A percentile compares a stretch with the other conserved stretches of the same genome.
phyloP scores from a whole-genome alignment of 2,888 invertebrate species.

The Dasysyrphus albostriatus region DNA sequence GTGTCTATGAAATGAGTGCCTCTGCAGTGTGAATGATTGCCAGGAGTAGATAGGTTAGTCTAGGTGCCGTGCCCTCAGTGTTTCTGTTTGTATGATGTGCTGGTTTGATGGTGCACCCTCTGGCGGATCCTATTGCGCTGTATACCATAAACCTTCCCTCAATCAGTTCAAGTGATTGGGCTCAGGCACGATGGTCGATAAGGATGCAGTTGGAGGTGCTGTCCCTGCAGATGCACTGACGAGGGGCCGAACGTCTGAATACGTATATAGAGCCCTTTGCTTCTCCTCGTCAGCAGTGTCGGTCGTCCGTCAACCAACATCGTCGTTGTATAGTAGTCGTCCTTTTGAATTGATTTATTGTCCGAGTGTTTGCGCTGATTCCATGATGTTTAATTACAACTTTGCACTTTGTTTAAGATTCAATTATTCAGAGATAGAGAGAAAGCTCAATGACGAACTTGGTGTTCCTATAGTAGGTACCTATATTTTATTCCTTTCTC shows the following conservation, averaged over 20 bases:
- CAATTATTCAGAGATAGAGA: constrained; percentile 71
- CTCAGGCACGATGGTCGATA: constrained; percentile 1
- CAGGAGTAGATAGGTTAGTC: constrained; percentile 29
- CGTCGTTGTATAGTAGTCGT: constrained; percentile 34
- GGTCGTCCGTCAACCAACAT: neutral
- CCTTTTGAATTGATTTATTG: constrained; percentile 74
- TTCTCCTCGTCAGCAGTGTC: neutral
- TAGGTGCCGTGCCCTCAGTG: neutral
- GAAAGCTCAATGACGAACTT: constrained; percentile 61
- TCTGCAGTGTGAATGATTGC: constrained; percentile 67
- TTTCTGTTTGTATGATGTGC: neutral
- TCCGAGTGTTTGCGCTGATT: constrained; percentile 73
- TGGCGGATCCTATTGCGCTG: constrained; percentile 26
- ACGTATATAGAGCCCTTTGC: neutral
- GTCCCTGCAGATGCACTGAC: neutral
- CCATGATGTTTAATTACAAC: constrained; percentile 76
- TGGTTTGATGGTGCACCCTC: constrained; percentile 20
- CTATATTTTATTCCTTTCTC: neutral
- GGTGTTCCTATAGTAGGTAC: neutral
- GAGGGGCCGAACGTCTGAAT: neutral
- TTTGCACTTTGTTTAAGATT: constrained; percentile 76
- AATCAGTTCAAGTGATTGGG: constrained; percentile 68
- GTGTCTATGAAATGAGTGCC: constrained; percentile 75
- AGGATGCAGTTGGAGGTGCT: constrained; percentile 5
- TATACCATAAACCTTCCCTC: neutral